A percentile compares a stretch with the other conserved stretches of the same genome.
These are phyloP conservation scores for Cryptocephalus primarius DNA, from an alignment of 2,888 invertebrate genomes.

Conservation along the genomic window DNA sequence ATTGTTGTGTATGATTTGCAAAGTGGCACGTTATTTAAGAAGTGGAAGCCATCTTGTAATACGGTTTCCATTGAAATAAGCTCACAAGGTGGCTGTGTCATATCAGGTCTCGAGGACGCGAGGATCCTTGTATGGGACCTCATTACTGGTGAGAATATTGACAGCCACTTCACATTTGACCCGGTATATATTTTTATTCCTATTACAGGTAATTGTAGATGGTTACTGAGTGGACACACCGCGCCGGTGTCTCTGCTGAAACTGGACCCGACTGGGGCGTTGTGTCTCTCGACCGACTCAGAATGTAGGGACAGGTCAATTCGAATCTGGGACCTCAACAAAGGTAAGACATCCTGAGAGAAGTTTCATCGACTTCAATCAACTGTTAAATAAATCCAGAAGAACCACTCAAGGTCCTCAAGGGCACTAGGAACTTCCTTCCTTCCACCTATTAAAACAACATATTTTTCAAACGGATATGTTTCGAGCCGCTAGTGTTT, in stretches of 20 bases:
- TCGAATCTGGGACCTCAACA: conserved; percentile 69
- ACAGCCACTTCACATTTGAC: not conserved
- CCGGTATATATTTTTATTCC: too few relatives aligned
- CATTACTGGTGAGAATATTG: conserved; percentile 60
- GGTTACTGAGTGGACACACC: conserved; percentile 66
- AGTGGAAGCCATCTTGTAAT: conserved; percentile 80
- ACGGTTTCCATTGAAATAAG: conserved; percentile 80
- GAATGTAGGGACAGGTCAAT: conserved; percentile 63
- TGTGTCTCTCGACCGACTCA: conserved; percentile 65
- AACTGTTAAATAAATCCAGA: not conserved
- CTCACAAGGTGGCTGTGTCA: conserved; percentile 70
- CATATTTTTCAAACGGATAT: too few relatives aligned
- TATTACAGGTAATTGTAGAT: conserved; percentile 63
- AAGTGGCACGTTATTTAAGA: conserved; percentile 82
- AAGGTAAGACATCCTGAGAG: conserved; percentile 57
- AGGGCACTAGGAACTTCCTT: too few relatives aligned
- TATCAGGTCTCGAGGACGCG: conserved; percentile 73
- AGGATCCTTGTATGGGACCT: conserved; percentile 79
- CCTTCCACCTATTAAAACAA: too few relatives aligned
- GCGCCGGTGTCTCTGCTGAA: conserved; percentile 65
- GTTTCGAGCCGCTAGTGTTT: too few relatives aligned
- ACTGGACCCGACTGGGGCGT: conserved; percentile 60
- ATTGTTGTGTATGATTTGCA: conserved; percentile 84
- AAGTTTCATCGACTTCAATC: too few relatives aligned
- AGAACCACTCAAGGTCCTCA: too few relatives aligned